phyloP scores from a whole-genome alignment of 92 coral and sea anemone species.

The Heliopora coerulea region DNA sequence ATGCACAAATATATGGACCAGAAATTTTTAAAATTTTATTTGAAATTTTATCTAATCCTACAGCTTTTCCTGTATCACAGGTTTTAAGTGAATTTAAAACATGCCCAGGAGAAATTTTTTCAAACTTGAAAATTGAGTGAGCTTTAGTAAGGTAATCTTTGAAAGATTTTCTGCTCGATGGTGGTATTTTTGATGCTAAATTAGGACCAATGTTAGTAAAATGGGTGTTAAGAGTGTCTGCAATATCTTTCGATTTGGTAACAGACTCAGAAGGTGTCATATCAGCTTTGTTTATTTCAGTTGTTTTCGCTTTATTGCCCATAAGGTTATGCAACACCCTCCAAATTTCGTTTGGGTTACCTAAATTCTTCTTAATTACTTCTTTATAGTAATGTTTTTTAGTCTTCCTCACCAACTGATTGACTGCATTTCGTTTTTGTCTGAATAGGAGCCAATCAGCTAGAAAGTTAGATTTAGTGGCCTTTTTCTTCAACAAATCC shows the following conservation, averaged over 20 bases:
- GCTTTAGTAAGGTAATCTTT: conserved; percentile 24
- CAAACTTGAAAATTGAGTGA: conserved; percentile 14
- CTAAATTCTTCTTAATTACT: conserved; percentile 25
- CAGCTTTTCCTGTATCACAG: conserved; percentile 7
- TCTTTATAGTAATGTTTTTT: conserved; percentile 33
- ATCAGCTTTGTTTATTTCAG: conserved; percentile 22
- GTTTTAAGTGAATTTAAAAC: conserved; percentile 4
- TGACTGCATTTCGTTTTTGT: neutral
- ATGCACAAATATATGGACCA: neutral
- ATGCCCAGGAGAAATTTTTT: neutral
- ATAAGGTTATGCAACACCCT: conserved; percentile 38
- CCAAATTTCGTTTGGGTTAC: conserved; percentile 44
- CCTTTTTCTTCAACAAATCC: conserved; percentile 1
- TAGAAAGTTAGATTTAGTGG: neutral
- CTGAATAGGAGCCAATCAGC: neutral
- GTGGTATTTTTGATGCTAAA: conserved; percentile 41
- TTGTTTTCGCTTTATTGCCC: conserved; percentile 21
- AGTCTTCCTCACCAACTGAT: conserved; percentile 10
- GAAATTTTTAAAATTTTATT: conserved; percentile 10
- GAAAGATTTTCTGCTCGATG: conserved; percentile 14
- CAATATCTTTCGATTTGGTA: conserved; percentile 37
- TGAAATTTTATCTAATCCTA: conserved; percentile 29
- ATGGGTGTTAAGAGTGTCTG: conserved; percentile 33
- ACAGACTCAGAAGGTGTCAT: conserved; percentile 20
- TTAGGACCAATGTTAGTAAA: conserved; percentile 32